Conservation (phyloP, 2,888 invertebrate genomes). For the Syritta pipiens region DNA sequence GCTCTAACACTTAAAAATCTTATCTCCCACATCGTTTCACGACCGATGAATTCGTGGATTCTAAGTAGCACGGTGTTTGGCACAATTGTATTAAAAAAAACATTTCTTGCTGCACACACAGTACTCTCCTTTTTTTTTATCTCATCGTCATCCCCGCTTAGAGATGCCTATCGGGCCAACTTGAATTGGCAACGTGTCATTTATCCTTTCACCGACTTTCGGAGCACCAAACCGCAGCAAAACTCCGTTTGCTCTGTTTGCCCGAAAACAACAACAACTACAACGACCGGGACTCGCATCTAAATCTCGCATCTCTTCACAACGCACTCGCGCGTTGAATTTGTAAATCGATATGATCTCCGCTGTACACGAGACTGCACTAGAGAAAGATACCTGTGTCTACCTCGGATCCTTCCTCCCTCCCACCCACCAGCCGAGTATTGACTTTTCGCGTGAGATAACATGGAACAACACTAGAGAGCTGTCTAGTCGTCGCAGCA, state of each 20-base stretch:
- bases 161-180: conserved; percentile 48
- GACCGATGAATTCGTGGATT: too few relatives aligned
- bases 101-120: conserved; percentile 6
- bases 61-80: background rate
- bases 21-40: too few relatives aligned
- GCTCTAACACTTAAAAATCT: too few relatives aligned
- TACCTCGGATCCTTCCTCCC: conserved; percentile 1
- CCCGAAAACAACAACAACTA: too few relatives aligned
- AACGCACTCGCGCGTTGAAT: conserved; percentile 62
- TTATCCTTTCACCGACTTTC: conserved; percentile 67
- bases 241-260: too few relatives aligned
- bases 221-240: too few relatives aligned
- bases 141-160: conserved; percentile 26
- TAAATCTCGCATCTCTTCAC: conserved; percentile 48
- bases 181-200: conserved; percentile 67
- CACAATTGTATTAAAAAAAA: too few relatives aligned
- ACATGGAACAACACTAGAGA: conserved; percentile 39
- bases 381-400: conserved; percentile 39
- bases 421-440: conserved; percentile 51
- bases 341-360: conserved; percentile 68
- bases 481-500: conserved; percentile 53
- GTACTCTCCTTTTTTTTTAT: conserved; percentile 49
- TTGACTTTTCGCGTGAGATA: conserved; percentile 69
- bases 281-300: conserved; percentile 37
- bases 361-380: conserved; percentile 67